Percentiles rank a stretch among this genome's conserved stretches.
These are phyloP conservation scores for Rutilus rutilus DNA, from an alignment of 2,113 vertebrate genomes.

Conservation along the genomic window DNA sequence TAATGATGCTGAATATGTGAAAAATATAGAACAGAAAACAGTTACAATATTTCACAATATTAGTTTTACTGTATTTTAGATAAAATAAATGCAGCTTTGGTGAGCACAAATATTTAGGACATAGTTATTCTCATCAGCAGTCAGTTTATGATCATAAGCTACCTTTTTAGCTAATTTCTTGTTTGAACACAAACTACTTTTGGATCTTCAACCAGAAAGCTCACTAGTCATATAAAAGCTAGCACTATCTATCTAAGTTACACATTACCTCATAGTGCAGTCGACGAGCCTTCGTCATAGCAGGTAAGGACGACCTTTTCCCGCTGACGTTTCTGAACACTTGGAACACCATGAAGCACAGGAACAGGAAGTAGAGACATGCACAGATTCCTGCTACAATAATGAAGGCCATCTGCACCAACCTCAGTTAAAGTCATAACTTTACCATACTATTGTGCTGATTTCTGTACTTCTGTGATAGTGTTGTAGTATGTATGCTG, in stretches of 20 bases:
- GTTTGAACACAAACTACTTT: too few species aligned
- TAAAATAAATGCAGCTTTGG: background rate
- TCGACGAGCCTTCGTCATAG: slow-evolving; percentile 92
- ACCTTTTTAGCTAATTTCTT: too few species aligned
- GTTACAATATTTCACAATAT: too few species aligned
- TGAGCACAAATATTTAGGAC: background rate
- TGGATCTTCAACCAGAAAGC: too few species aligned
- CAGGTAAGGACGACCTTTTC: slow-evolving; percentile 89
- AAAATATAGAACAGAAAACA: too few species aligned
- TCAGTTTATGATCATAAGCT: too few species aligned
- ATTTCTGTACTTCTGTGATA: too few species aligned
- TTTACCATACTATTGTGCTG: background rate
- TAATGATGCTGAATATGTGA: too few species aligned
- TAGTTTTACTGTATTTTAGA: background rate
- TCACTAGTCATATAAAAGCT: background rate
- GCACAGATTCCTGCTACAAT: slow-evolving; percentile 95
- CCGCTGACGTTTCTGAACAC: slow-evolving; percentile 97
- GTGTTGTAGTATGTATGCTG: too few species aligned
- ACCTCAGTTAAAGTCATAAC: slow-evolving; percentile 63
- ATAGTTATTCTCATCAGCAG: too few species aligned
- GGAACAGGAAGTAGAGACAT: slow-evolving; percentile 97
- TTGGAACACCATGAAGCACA: slow-evolving; percentile 98
- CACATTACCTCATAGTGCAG: slow-evolving; percentile 90
- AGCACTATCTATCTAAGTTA: background rate
- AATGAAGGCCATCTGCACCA: slow-evolving; percentile 94